Base-by-base conservation (phyloP, 2,113 vertebrate species). In the Pelobates fuscus region DNA sequence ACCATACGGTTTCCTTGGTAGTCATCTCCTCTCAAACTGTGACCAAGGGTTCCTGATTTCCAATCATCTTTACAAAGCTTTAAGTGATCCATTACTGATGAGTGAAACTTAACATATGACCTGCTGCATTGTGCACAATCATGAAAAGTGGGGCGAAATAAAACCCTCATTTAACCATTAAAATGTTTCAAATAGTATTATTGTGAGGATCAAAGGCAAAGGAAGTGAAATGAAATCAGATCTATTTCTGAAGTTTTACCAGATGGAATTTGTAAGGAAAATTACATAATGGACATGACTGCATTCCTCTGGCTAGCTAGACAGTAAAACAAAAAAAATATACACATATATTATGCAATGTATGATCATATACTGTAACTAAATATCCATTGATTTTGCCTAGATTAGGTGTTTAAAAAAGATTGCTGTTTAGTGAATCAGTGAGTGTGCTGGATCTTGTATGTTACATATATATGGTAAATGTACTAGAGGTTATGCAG, bases 221-320 rank as follows among this genome's bases (percentile, higher is more conserved):
- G 58, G 26, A 63, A 71, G 30, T 46, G 49, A 71, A 71, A 57
- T 62, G 59, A 62, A 71, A 71, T 71, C 70, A 62, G 70, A 71
- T 71, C n/a, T 62, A 71, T 71, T 71, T 71, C 60, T 71, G 25
- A 26, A 71, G 70, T 49, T 32, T 62, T 63, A 41, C 58, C 70
- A 71, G 62, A 71, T 71, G 70, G 59, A 71, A 62, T 63, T 15
- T 63, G 60, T 71, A 71, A 71, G 70, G 25, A 71, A 71, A 71
- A 52, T 30, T 30, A 43, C 27, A 30, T 62, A 62, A 71, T 71
- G 26, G 58, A 30, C 43, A 17, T 26, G 58, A n/a, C 58, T 17
- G 70, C 58, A 43, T 18, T 46, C 58, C 62, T 58, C 70, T 71
- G 70, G 70, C 70, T 62, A 71, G 70, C 70, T 62, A 71, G 70